phyloP scores from a whole-genome alignment of 2,888 invertebrate genomes.

The Himalopsyche japonica region DNA sequence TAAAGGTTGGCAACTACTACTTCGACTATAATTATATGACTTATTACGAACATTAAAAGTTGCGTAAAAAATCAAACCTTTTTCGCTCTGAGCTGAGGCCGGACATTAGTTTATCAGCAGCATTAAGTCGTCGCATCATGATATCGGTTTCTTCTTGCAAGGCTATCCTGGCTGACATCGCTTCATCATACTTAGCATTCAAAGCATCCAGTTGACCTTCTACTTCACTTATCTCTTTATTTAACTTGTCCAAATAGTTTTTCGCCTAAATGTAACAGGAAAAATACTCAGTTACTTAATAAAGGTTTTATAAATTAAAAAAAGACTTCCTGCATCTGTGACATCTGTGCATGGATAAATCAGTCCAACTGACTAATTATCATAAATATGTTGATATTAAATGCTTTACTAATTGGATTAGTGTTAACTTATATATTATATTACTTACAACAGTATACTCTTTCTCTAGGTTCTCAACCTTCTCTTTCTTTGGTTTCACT shows the following conservation, averaged over 20 bases:
- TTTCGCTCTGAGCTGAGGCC: slow-evolving; percentile 79
- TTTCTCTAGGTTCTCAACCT: slow-evolving; percentile 74
- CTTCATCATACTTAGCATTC: slow-evolving; percentile 75
- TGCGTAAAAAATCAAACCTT: slow-evolving; percentile 4
- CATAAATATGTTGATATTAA: no score
- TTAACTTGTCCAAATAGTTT: slow-evolving; percentile 70
- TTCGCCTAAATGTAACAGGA: slow-evolving; percentile 51
- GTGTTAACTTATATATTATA: no score
- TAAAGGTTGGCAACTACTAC: no score
- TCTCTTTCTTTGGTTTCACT: slow-evolving; percentile 83
- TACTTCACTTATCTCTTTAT: slow-evolving; percentile 71
- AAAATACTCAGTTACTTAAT: not conserved
- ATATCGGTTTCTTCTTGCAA: slow-evolving; percentile 81
- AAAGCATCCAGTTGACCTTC: slow-evolving; percentile 71
- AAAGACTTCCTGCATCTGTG: no score
- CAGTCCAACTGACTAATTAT: no score
- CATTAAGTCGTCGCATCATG: slow-evolving; percentile 76
- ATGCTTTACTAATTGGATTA: no score
- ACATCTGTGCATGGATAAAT: no score
- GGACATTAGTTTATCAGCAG: slow-evolving; percentile 86
- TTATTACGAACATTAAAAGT: no score
- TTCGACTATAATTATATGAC: no score
- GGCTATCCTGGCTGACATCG: slow-evolving; percentile 69
- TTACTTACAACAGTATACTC: slow-evolving; percentile 62
- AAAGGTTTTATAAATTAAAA: no score